Conservation (phyloP, 2,888 invertebrate species). For the Morinoia aosen region DNA sequence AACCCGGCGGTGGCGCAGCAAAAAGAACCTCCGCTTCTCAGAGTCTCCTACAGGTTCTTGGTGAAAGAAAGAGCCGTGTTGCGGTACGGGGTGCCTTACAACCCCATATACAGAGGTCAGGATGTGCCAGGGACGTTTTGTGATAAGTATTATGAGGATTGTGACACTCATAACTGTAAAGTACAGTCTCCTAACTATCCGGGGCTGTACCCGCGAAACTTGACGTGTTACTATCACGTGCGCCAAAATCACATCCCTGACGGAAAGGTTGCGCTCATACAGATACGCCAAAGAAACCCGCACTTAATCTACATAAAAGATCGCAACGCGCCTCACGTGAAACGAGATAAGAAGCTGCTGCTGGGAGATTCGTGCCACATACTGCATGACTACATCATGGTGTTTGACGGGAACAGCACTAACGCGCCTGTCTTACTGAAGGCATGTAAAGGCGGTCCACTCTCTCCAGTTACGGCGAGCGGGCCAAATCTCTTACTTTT, state of each 20-base stretch:
- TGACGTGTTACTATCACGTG: slow-evolving; percentile 74
- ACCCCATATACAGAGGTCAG: slow-evolving; percentile 83
- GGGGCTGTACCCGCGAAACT: slow-evolving; percentile 88
- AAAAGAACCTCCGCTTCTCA: slow-evolving; percentile 60
- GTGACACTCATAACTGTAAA: slow-evolving; percentile 80
- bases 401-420: slow-evolving; percentile 79
- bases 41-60: slow-evolving; percentile 65
- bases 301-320: slow-evolving; percentile 70
- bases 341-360: slow-evolving; percentile 72
- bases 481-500: slow-evolving; percentile 64
- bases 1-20: slow-evolving; percentile 57
- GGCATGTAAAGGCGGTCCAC: slow-evolving; percentile 83
- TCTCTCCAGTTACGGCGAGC: slow-evolving; percentile 76
- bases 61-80: slow-evolving; percentile 67
- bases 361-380: slow-evolving; percentile 79
- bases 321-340: slow-evolving; percentile 64
- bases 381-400: slow-evolving; percentile 80
- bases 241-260: slow-evolving; percentile 72
- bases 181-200: slow-evolving; percentile 92
- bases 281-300: slow-evolving; percentile 77
- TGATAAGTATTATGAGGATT: slow-evolving; percentile 82
- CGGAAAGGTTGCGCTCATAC: slow-evolving; percentile 82
- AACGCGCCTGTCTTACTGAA: slow-evolving; percentile 82
- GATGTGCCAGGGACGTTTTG: slow-evolving; percentile 83
- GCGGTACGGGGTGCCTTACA: slow-evolving; percentile 66